Evolutionary conservation across 2,797 vertebrate species (phyloP).

Genomic region (Halcyon smyrnensis): DNA sequence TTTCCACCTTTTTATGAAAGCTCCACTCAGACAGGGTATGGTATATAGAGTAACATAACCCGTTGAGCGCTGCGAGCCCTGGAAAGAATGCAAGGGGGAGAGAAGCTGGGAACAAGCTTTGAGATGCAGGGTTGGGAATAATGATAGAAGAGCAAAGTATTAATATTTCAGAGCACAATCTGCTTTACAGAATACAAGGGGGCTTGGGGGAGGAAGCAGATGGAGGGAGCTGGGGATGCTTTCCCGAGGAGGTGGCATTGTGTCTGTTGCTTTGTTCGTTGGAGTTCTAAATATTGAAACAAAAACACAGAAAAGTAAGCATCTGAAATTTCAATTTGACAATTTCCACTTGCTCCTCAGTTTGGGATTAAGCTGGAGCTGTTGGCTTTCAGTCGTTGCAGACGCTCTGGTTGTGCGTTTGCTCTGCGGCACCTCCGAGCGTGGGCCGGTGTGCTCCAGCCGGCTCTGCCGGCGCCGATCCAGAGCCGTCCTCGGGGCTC

Average conservation of each 20-base stretch:
- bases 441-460: background rate
- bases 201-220: slow-evolving; percentile 34
- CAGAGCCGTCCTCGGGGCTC: background rate
- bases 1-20: slow-evolving; percentile 61
- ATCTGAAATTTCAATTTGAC: background rate
- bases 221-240: slow-evolving; percentile 33
- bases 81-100: background rate
- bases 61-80: background rate
- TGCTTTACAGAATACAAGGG: slow-evolving; percentile 19
- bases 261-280: slow-evolving; percentile 51
- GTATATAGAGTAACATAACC: slow-evolving; percentile 9
- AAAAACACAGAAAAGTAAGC: background rate
- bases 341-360: background rate
- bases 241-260: slow-evolving; percentile 44
- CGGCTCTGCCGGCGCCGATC: background rate
- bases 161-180: slow-evolving; percentile 56
- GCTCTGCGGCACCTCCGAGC: accelerated
- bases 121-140: slow-evolving; percentile 8
- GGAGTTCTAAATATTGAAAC: slow-evolving; percentile 42
- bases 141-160: background rate
- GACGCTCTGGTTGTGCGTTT: background rate
- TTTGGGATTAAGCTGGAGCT: slow-evolving; percentile 1
- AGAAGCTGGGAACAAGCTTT: background rate
- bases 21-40: background rate
- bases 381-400: background rate